Conservation (phyloP, 1,140 invertebrate species). For the Drosophila nikananu region DNA sequence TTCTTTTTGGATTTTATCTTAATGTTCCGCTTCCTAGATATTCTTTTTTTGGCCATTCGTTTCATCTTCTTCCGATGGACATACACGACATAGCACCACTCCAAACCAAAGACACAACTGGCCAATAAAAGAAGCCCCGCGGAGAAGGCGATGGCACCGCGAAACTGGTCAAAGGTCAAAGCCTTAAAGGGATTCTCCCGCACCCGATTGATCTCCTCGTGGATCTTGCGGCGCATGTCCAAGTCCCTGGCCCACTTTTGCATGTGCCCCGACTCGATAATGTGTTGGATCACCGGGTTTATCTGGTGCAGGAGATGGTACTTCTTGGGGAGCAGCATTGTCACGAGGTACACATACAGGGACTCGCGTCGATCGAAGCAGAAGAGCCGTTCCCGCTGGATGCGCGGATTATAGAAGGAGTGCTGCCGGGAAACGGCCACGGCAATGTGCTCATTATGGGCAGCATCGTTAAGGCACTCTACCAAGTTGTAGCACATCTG, state of each 20-base stretch:
- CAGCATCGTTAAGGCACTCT: conserved; percentile 73
- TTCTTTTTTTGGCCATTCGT: background rate
- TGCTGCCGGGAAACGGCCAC: conserved; percentile 79
- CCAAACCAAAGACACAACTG: conserved; percentile 50
- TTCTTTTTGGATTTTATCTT: background rate
- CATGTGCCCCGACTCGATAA: conserved; percentile 82
- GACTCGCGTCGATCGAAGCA: conserved; percentile 79
- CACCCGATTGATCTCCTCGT: conserved; percentile 60
- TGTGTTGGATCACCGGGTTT: conserved; percentile 75
- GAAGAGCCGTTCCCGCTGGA: conserved; percentile 62
- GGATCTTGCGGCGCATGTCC: conserved; percentile 73
- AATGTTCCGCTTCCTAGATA: background rate
- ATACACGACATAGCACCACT: conserved; percentile 21
- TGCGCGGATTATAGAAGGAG: conserved; percentile 74
- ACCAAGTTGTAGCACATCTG: conserved; percentile 80
- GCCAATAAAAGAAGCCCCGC: conserved; percentile 49
- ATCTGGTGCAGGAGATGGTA: conserved; percentile 77
- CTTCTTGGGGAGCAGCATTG: conserved; percentile 78
- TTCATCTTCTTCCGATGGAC: background rate
- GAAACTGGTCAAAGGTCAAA: conserved; percentile 62
- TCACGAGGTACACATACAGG: conserved; percentile 74
- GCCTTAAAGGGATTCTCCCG: conserved; percentile 68
- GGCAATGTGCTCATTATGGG: conserved; percentile 59
- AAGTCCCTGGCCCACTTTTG: conserved; percentile 80
- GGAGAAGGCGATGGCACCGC: conserved; percentile 62